phyloP scores from a whole-genome alignment of 2,113 vertebrate species.

The Alaudala cheleensis region DNA sequence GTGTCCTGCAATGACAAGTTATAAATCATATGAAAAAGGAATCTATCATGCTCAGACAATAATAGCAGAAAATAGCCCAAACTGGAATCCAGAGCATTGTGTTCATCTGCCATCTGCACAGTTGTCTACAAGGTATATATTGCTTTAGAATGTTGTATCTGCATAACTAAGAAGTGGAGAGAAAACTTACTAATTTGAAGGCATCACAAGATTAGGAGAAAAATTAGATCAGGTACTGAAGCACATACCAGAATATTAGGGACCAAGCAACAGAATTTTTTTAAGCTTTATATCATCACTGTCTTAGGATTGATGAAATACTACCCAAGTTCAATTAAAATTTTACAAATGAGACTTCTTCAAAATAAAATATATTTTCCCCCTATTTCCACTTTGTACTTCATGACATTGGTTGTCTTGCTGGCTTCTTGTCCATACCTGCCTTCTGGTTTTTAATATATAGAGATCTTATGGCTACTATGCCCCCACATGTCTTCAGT shows the following conservation, averaged over 20 bases:
- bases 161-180: background rate
- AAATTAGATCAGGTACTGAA: background rate
- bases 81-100: background rate
- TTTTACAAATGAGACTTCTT: background rate
- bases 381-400: background rate
- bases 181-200: background rate
- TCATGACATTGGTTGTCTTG: fast-evolving
- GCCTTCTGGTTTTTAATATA: background rate
- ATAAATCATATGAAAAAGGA: constrained; percentile 42
- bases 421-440: background rate
- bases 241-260: background rate
- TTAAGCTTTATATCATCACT: background rate
- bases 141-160: background rate
- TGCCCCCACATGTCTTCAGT: fast-evolving
- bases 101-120: background rate
- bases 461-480: background rate
- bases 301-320: background rate
- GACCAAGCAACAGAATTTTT: background rate
- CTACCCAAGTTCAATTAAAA: background rate
- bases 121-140: background rate
- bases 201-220: background rate
- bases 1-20: constrained; percentile 68
- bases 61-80: background rate
- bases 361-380: background rate
- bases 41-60: background rate